These are phyloP conservation scores for Fragum whitleyi DNA, from an alignment of 2,888 invertebrate species.

Conservation along the genomic window DNA sequence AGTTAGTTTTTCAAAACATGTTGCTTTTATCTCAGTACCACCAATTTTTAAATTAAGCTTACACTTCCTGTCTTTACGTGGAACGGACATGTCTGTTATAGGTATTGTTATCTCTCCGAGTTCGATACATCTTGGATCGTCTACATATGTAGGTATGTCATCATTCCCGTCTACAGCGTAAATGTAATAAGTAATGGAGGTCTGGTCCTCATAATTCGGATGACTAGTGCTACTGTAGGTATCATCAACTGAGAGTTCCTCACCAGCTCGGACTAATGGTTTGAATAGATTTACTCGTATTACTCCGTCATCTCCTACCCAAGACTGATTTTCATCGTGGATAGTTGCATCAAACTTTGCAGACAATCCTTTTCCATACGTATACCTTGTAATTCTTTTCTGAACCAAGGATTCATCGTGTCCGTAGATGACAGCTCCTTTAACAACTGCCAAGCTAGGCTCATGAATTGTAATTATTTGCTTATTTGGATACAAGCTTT, in stretches of 20 bases:
- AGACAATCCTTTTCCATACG: neutral
- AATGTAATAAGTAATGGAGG: neutral
- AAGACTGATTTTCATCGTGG: neutral
- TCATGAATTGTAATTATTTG: neutral
- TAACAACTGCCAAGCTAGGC: neutral
- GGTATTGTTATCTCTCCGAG: neutral
- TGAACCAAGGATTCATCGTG: neutral
- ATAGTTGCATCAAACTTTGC: neutral
- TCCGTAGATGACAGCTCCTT: neutral
- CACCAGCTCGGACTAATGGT: neutral
- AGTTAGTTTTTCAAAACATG: neutral
- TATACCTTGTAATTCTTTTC: neutral
- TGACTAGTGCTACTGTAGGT: neutral
- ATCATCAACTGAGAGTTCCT: neutral
- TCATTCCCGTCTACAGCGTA: neutral
- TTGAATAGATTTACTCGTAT: neutral
- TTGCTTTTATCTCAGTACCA: neutral
- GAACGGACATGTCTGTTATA: neutral
- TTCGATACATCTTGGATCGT: neutral
- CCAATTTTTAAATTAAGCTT: neutral
- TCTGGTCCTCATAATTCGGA: neutral
- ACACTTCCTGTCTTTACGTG: neutral
- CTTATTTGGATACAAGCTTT: neutral
- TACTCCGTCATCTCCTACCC: neutral
- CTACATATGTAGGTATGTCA: neutral